phyloP scores from a whole-genome alignment of 1,140 invertebrate species.

The Scylla paramamosain region DNA sequence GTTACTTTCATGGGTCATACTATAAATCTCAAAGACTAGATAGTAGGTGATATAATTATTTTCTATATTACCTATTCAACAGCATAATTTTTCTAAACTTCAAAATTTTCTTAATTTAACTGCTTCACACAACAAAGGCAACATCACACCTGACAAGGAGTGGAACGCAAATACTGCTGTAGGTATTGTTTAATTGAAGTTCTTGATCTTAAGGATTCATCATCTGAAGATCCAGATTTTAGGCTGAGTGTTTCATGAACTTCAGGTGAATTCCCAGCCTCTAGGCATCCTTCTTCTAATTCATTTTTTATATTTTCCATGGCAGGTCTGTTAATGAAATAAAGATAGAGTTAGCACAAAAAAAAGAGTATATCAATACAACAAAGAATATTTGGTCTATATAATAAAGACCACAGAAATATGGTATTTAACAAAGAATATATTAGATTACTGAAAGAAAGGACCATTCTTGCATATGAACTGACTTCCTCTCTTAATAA shows the following conservation, averaged over 20 bases:
- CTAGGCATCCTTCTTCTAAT: slow-evolving; percentile 7
- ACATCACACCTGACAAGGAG: slow-evolving; percentile 56
- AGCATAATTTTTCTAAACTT: not conserved
- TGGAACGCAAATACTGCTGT: slow-evolving; percentile 63
- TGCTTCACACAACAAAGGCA: too few species aligned
- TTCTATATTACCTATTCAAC: not conserved
- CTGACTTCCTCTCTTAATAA: too few species aligned
- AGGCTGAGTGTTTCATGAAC: slow-evolving; percentile 57
- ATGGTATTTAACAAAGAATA: too few species aligned
- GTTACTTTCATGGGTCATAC: not conserved
- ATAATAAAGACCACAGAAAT: too few species aligned
- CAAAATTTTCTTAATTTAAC: too few species aligned
- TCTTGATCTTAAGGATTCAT: slow-evolving; percentile 49
- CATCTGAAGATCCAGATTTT: slow-evolving; percentile 63
- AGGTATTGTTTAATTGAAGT: slow-evolving; percentile 59
- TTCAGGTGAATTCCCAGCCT: not conserved
- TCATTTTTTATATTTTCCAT: slow-evolving; percentile 47
- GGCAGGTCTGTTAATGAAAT: not conserved
- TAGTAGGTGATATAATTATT: not conserved
- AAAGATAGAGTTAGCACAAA: too few species aligned
- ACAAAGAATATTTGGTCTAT: too few species aligned
- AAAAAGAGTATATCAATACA: too few species aligned
- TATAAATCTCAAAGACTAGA: not conserved
- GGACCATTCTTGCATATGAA: too few species aligned
- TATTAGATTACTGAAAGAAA: too few species aligned